Evolutionary conservation across 2,888 invertebrate genomes (phyloP), one percentile per base, ranked within the genome.

Genomic region (Diachrysia chrysitis): DNA sequence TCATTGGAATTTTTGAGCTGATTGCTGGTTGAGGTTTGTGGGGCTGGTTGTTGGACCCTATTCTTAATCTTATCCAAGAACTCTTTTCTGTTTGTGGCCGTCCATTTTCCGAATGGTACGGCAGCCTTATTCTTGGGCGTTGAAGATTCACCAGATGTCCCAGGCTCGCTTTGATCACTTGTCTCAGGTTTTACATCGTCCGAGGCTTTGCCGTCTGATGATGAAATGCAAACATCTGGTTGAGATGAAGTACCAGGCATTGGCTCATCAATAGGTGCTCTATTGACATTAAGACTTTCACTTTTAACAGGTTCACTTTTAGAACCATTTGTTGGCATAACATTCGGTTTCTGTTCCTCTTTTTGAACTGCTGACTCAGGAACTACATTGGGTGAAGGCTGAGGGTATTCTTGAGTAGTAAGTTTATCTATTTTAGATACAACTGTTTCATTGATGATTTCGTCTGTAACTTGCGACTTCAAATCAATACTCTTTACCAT

Each of bases 51-150:
- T 0, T 92, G 89, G 12, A 87, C 83, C 81, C 92, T 95, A 6
- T 88, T 82, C 83, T 93, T 94, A 62, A 95, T 91, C 88, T 93
- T 93, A 74, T 91, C 91, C 21, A 95, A 83, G 82, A 94, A 95
- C 53, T 92, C 93, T 84, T 94, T 93, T 63, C 94, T 92, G 75
- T 95, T 92, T 7, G 89, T 94, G 71, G 92, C 93, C 46, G 95
- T 95, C 95, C 95, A 95, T 83, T 93, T 90, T 9, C 95, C 95
- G 82, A 95, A 95, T 37, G 95, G 95, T 48, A 95, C 95, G 42
- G 92, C 89, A 29, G 87, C 80, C 73, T 91, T 89, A 76, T 91
- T 93, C 73, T 90, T 92, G 60, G 89, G 83, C 76, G 89, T 92
- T 14, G 37, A 37, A 25, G 80, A 29, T 66, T 86, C 85, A 56